Conservation (phyloP, 2,113 vertebrate genomes). For the Spizaetus ornatus region DNA sequence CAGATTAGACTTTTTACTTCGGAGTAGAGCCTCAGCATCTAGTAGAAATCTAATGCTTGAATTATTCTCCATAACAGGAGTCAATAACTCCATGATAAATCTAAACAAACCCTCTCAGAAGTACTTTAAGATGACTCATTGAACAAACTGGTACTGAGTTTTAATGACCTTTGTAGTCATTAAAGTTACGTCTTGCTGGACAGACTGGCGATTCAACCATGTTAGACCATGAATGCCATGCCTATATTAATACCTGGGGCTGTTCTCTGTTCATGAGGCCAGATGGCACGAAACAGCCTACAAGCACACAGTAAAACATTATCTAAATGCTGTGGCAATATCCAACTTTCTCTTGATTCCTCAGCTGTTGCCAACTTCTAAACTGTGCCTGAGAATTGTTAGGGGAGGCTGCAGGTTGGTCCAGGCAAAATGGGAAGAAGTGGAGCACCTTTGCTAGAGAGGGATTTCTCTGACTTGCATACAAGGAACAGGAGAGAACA, state of each 20-base stretch:
- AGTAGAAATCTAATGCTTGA: not conserved
- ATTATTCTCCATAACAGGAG: not conserved
- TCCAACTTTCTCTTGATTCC: rapidly evolving
- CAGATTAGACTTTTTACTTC: not conserved
- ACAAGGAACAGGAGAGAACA: not conserved
- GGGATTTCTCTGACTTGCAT: not conserved
- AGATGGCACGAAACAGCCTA: not conserved
- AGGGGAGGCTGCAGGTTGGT: not conserved
- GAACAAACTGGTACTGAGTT: not conserved
- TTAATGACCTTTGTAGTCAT: not conserved
- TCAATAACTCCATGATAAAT: not conserved
- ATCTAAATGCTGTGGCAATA: not conserved
- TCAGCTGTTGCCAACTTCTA: not conserved
- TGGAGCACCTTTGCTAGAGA: not conserved
- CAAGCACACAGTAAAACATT: not conserved
- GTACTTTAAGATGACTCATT: not conserved
- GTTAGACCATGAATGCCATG: not conserved
- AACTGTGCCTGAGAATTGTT: not conserved
- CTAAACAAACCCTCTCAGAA: not conserved
- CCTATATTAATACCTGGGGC: not conserved
- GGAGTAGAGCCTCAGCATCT: not conserved
- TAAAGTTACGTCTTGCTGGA: not conserved
- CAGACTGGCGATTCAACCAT: not conserved
- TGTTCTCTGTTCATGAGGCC: not conserved
- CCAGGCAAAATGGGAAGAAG: not conserved